These are phyloP conservation scores for Scaptomyza reducta DNA, from an alignment of 2,888 invertebrate genomes.

Conservation along the genomic window DNA sequence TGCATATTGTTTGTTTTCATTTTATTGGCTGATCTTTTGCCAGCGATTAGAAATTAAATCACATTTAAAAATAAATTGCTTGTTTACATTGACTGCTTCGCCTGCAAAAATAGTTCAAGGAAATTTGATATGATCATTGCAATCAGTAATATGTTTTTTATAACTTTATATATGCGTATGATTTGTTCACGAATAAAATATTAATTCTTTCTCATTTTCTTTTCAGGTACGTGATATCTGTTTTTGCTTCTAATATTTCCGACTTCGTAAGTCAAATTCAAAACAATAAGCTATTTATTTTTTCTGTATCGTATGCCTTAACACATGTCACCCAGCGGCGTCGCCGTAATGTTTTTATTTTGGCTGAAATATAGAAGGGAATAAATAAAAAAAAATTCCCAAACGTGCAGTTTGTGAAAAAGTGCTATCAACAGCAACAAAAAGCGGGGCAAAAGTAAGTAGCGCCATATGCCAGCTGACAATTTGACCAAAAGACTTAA, in stretches of 20 bases:
- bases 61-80: background rate
- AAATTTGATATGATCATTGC: background rate
- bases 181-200: background rate
- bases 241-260: conserved; percentile 1
- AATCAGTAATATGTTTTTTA: too few relatives aligned
- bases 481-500: background rate
- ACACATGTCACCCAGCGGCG: conserved; percentile 24
- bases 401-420: conserved; percentile 71
- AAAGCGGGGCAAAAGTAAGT: conserved; percentile 20
- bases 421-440: conserved; percentile 54
- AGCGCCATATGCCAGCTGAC: conserved; percentile 57
- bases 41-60: background rate
- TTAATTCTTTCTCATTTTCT: conserved; percentile 1
- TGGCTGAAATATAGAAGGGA: conserved; percentile 3
- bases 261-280: conserved; percentile 29
- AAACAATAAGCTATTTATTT: conserved; percentile 14
- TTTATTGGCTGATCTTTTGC: background rate
- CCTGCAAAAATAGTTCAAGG: background rate
- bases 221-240: conserved; percentile 47
- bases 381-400: conserved; percentile 20
- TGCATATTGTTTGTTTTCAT: conserved; percentile 3
- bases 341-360: conserved; percentile 35
- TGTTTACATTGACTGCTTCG: background rate
- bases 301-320: background rate
- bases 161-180: too few relatives aligned